Evolutionary conservation across 2,113 vertebrate genomes (phyloP), one percentile per base, ranked within the genome.

Genomic region (Rynchops niger): DNA sequence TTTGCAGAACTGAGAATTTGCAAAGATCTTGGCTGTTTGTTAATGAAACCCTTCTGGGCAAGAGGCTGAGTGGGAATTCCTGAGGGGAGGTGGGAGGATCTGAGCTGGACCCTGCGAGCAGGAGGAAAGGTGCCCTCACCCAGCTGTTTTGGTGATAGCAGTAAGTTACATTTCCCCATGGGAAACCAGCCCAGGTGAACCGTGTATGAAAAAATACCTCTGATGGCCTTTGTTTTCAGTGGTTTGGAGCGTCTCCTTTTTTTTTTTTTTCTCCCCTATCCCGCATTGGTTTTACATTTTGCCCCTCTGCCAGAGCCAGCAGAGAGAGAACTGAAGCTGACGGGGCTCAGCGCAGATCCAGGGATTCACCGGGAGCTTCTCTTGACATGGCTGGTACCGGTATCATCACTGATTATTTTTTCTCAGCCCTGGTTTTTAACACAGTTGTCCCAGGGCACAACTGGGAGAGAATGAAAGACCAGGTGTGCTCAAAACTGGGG

Each of bases 81-180:
- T 3, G 12, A 3, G n/a, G 49, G 86, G 50, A 82, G 36, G 38
- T 15, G 85, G 50, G 52, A 85, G 56, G 40, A 3, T 16, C 27
- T 20, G 82, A 66, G 73, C 27, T 74, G 53, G 4, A 61, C 32
- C 50, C 8, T 62, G 58, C 29, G 8, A 42, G 20, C 9, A 22
- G 38, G 25, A 56, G 85, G 5, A 78, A 63, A 90, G 53, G 49
- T 76, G 53, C 15, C 17, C 30, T 20, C 38, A 20, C 30, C 25
- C 38, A 14, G 18, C 27, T 47, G 55, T 0, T 72, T 12, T n/a
- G 76, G 38, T 36, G 59, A 8, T 3, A 52, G 62, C 26, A 77
- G 38, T 3, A 36, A 40, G 20, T 20, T 0, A 3, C 1, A 1
- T 36, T 81, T 66, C 32, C 27, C 26, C 11, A 0, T 4, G 47